Conservation (phyloP, 2,888 invertebrate species). For the Augochlorella aurata region DNA sequence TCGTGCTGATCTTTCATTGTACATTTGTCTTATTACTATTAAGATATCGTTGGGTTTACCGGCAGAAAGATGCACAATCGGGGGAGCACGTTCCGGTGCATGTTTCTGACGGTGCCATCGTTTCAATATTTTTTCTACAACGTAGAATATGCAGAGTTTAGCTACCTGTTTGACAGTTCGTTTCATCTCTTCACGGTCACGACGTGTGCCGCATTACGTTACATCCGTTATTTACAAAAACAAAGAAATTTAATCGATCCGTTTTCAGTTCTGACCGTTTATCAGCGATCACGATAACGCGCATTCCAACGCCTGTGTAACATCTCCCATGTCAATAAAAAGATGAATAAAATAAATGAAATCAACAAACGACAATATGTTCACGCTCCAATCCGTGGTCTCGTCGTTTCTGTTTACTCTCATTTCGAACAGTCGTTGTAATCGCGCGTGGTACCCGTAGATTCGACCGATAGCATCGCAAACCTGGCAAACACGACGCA, state of each 20-base stretch:
- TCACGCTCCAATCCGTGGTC: background rate
- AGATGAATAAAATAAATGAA: constrained; percentile 60
- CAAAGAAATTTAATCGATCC: constrained; percentile 58
- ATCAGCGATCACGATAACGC: constrained; percentile 69
- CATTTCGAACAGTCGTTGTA: background rate
- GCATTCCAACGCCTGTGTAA: constrained; percentile 77
- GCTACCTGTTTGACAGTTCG: constrained; percentile 39
- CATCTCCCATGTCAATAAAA: constrained; percentile 77
- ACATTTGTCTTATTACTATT: constrained; percentile 70
- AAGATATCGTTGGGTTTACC: constrained; percentile 66
- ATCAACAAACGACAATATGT: background rate
- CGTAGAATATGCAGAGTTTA: constrained; percentile 58
- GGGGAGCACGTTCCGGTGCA: constrained; percentile 11
- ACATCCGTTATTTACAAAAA: constrained; percentile 54
- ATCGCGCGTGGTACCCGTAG: no score
- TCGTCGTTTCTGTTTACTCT: background rate
- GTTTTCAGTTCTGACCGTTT: constrained; percentile 68
- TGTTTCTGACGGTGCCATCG: constrained; percentile 36
- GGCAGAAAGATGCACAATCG: constrained; percentile 30
- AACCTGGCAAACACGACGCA: background rate
- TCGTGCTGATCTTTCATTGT: constrained; percentile 70
- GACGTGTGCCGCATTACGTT: constrained; percentile 49
- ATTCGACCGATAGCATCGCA: no score
- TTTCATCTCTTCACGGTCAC: constrained; percentile 47
- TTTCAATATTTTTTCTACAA: constrained; percentile 72